Conservation (phyloP, 2,888 invertebrate genomes). For the Dicyrtomina minuta region DNA sequence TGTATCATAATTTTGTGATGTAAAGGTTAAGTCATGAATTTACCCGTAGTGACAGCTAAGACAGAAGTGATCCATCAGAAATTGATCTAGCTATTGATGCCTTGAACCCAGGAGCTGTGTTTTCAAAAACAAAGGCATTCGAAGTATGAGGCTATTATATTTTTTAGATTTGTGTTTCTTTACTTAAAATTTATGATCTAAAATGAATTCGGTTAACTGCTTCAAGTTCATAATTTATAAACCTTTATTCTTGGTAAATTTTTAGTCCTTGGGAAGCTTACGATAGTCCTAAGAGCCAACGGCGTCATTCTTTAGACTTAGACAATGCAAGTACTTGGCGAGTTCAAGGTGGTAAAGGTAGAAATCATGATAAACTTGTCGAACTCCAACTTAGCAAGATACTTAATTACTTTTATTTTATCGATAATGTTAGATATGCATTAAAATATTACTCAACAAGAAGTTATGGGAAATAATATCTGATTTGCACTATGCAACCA, state of each 20-base stretch:
- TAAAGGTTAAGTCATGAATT: constrained; percentile 19
- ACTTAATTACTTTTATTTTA: too few relatives aligned
- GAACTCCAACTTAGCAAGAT: constrained; percentile 85
- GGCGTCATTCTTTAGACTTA: constrained; percentile 33
- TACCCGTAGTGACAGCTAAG: constrained; percentile 13
- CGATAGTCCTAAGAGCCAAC: constrained; percentile 46
- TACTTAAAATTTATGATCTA: background rate
- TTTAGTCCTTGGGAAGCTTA: constrained; percentile 51
- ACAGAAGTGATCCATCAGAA: constrained; percentile 29
- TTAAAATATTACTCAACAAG: too few relatives aligned
- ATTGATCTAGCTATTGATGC: constrained; percentile 51
- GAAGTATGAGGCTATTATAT: constrained; percentile 41
- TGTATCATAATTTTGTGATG: background rate
- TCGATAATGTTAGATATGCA: too few relatives aligned
- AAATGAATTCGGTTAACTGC: too few relatives aligned
- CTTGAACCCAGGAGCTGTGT: constrained; percentile 49
- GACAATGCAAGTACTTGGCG: constrained; percentile 37
- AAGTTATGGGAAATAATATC: too few relatives aligned
- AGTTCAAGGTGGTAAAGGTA: constrained; percentile 68
- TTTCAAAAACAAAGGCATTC: constrained; percentile 52
- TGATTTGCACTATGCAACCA: too few relatives aligned
- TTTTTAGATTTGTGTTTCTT: background rate
- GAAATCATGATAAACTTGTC: constrained; percentile 79
- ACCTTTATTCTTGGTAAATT: background rate
- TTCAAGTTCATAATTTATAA: too few relatives aligned